Evolutionary conservation across 2,797 vertebrate genomes (phyloP).

Genomic region (Petrocephalus schoutedeni): DNA sequence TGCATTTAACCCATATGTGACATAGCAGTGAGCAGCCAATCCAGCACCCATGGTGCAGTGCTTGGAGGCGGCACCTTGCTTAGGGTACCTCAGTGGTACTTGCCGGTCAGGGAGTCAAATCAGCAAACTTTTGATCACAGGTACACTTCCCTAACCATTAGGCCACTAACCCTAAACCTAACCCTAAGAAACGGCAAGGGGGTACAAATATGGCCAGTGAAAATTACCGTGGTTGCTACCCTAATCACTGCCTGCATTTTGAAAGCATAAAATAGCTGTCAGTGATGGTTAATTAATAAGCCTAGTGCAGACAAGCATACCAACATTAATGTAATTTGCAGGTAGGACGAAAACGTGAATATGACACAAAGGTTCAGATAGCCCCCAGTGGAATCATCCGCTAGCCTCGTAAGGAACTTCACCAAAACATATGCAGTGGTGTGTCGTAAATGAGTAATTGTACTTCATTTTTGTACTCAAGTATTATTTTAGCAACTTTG

Average conservation of each 20-base stretch:
- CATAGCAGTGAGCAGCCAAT: no score
- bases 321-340: neutral
- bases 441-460: neutral
- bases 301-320: neutral
- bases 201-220: neutral
- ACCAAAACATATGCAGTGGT: neutral
- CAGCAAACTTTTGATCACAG: no score
- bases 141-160: no score
- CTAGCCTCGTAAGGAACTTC: neutral
- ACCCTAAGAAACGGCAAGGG: neutral
- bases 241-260: neutral
- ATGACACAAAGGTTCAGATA: neutral
- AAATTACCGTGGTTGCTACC: neutral
- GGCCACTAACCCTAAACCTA: no score
- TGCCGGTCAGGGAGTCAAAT: no score
- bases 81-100: no score
- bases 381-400: neutral
- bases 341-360: neutral
- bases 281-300: neutral
- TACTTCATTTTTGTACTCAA: neutral
- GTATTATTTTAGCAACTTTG: slow-evolving; percentile 1
- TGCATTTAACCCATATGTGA: no score
- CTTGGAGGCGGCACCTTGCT: no score
- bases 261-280: neutral
- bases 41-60: no score